Percentiles rank a stretch among this genome's conserved stretches.
Evolutionary conservation across 2,888 invertebrate genomes (phyloP).

Genomic region (Pimpla rufipes): DNA sequence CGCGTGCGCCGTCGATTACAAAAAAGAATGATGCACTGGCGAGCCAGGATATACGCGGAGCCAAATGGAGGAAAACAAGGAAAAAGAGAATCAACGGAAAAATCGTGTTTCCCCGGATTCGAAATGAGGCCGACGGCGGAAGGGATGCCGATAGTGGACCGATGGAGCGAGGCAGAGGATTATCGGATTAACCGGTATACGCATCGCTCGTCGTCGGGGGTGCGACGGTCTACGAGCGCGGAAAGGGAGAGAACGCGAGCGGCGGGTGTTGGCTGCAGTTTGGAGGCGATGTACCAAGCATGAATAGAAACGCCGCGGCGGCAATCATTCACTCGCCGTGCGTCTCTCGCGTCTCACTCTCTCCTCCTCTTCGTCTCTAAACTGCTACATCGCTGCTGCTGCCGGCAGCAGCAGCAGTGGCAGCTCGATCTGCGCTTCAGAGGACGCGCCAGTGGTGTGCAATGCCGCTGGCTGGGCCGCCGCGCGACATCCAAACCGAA

Average conservation of each 20-base stretch:
- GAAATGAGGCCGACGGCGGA: conserved; percentile 54
- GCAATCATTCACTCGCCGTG: conserved; percentile 63
- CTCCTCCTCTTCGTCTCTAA: conserved; percentile 53
- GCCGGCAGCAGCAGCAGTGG: too few species aligned
- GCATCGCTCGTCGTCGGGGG: conserved; percentile 54
- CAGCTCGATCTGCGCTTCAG: conserved; percentile 42
- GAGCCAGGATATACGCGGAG: background rate
- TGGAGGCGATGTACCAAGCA: conserved; percentile 59
- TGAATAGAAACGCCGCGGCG: conserved; percentile 64
- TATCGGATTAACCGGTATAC: conserved; percentile 82
- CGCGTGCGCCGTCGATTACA: background rate
- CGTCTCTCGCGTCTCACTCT: conserved; percentile 44
- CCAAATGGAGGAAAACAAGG: conserved; percentile 4
- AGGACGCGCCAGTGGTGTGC: conserved; percentile 51
- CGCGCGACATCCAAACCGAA: conserved; percentile 63
- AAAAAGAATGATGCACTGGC: conserved; percentile 2
- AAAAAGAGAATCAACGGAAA: conserved; percentile 25
- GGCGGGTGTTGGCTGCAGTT: conserved; percentile 36
- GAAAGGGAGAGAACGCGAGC: conserved; percentile 40
- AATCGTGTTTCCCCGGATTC: conserved; percentile 52
- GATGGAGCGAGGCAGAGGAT: conserved; percentile 62
- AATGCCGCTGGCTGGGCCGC: conserved; percentile 27
- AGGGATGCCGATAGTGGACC: conserved; percentile 37
- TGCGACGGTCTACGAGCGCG: conserved; percentile 47
- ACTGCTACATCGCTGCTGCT: conserved; percentile 32